A percentile compares a stretch with the other conserved stretches of the same genome.
Evolutionary conservation across 2,888 invertebrate species (phyloP).

Genomic region (Cheilosia vulpina): DNA sequence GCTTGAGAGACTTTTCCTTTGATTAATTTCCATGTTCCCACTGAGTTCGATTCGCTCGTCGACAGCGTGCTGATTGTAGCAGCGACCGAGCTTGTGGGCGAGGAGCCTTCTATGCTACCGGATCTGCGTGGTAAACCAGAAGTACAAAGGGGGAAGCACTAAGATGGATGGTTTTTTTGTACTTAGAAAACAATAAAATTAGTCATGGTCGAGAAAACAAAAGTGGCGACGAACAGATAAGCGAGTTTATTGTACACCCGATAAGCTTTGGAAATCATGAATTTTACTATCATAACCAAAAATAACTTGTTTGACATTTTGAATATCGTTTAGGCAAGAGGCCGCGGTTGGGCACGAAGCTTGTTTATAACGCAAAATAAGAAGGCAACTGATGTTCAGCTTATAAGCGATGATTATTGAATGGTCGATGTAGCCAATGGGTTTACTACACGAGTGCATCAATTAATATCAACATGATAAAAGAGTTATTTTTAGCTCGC

Average conservation of each 20-base stretch:
- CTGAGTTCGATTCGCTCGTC: constrained; percentile 78
- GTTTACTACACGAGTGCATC: too few species aligned
- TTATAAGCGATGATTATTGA: too few species aligned
- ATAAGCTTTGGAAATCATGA: not conserved
- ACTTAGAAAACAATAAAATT: not conserved
- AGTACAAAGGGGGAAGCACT: constrained; percentile 2
- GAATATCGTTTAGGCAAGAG: not conserved
- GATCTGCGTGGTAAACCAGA: constrained; percentile 77
- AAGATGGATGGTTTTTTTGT: not conserved
- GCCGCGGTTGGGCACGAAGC: too few species aligned
- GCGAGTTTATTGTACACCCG: not conserved
- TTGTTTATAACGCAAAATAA: too few species aligned
- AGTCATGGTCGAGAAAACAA: constrained; percentile 1
- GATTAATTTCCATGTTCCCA: constrained; percentile 83
- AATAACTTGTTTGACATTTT: not conserved
- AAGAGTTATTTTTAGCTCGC: too few species aligned
- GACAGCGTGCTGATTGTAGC: constrained; percentile 78
- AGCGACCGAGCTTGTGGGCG: constrained; percentile 79
- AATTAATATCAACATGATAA: too few species aligned
- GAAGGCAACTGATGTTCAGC: too few species aligned
- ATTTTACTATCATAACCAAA: not conserved
- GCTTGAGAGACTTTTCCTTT: constrained; percentile 83
- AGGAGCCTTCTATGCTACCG: constrained; percentile 81
- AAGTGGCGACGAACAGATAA: not conserved
- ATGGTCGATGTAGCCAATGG: too few species aligned